Evolutionary conservation across 1,140 invertebrate species (phyloP), one percentile per base, ranked within the genome.

Genomic region (Drosophila micromelanica): DNA sequence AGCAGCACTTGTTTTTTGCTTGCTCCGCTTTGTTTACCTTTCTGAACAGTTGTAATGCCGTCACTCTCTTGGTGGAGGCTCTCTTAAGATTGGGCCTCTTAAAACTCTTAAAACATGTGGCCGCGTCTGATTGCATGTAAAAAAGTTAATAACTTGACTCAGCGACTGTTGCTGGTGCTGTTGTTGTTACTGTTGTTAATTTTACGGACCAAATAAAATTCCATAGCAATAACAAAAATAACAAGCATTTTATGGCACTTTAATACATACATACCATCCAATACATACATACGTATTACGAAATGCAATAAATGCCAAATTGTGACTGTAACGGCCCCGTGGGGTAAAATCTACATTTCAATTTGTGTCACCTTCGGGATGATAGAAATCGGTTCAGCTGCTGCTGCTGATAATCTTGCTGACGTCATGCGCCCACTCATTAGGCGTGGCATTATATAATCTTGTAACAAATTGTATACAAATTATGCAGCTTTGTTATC

Each of bases 21-120:
- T 52, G 52, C 73, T 77, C 57, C 48, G 48, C 48, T 78, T 70
- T 81, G 79, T 82, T 81, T 81, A 81, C 79, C 79, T 81, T 82
- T 74, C 54, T 52, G 69, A 67, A 67, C 40, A 62, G 38, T 63
- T 68, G 63, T 73, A 73, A 68, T 8, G 40, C 6, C n/a, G 23
- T 35, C 32, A 13, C 45, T 57, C 76, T 67, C 76, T 78, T 78
- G 51, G 61, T 55, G 42, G 23, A 35, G 6, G 15, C 40, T 55
- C 59, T 63, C 59, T 55, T 54, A 43, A 70, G 38, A 68, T 45
- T 32, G 62, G 30, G 13, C 8, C 69, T 72, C 69, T 73, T 68
- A 35, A 73, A 73, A 48, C 63, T 67, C 55, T 73, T 67, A 59
- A 35, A 68, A 42, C 70, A 68, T 60, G 63, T 37, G 70, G 63